phyloP scores from a whole-genome alignment of 1,140 invertebrate genomes.

The Mylabris phalerata region DNA sequence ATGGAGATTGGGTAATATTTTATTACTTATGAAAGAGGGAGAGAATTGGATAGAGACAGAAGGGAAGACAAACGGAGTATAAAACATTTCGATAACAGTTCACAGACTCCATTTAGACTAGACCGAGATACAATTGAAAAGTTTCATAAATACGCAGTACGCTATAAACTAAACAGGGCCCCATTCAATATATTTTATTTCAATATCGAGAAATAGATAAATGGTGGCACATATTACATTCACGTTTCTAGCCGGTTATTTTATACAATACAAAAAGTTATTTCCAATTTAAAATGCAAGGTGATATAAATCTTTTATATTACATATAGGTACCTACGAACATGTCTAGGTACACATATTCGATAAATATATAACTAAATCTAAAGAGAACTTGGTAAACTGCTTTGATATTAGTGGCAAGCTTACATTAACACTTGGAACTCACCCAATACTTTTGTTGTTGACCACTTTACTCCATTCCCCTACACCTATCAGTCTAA shows the following conservation, averaged over 20 bases:
- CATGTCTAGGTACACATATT: no score
- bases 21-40: background rate
- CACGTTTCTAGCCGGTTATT: slow-evolving; percentile 24
- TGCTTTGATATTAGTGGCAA: no score
- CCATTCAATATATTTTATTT: slow-evolving; percentile 28
- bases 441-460: no score
- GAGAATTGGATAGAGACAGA: no score
- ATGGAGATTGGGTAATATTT: slow-evolving; percentile 17
- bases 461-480: no score
- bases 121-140: slow-evolving; percentile 28
- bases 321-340: no score
- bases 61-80: slow-evolving; percentile 11
- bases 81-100: slow-evolving; percentile 25
- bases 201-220: slow-evolving; percentile 27
- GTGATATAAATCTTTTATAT: slow-evolving; percentile 13
- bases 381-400: no score
- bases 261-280: slow-evolving; percentile 20
- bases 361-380: no score
- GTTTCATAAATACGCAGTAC: slow-evolving; percentile 25
- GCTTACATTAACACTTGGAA: no score
- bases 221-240: slow-evolving; percentile 23
- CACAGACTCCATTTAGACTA: slow-evolving; percentile 23
- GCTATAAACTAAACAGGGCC: slow-evolving; percentile 24
- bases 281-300: slow-evolving; percentile 22
- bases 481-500: no score